A percentile compares a stretch with the other conserved stretches of the same genome.
phyloP scores from a whole-genome alignment of 2,113 vertebrate genomes.

The Benitochromis conjunctus region DNA sequence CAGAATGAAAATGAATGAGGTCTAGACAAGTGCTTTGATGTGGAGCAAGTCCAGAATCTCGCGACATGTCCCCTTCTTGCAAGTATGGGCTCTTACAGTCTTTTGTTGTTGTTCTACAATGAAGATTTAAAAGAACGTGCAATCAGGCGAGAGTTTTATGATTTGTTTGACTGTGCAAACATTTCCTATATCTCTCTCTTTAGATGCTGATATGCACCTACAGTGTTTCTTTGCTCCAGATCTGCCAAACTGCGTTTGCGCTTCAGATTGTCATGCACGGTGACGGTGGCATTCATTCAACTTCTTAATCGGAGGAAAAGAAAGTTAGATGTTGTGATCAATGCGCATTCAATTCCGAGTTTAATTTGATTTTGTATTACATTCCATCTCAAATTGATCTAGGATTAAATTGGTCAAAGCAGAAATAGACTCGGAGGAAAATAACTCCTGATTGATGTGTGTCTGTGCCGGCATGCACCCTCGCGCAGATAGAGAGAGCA shows the following conservation, averaged over 20 bases:
- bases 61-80: neutral
- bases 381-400: constrained; percentile 13
- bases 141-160: neutral
- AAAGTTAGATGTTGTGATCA: constrained; percentile 2
- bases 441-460: constrained; percentile 38
- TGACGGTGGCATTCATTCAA: neutral
- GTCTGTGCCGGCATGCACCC: neutral
- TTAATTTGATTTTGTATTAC: constrained; percentile 28
- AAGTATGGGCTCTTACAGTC: neutral
- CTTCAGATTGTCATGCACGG: neutral
- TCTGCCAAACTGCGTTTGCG: neutral
- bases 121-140: neutral
- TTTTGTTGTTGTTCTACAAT: neutral
- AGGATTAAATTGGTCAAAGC: constrained; percentile 24
- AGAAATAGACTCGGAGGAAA: constrained; percentile 41
- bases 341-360: constrained; percentile 21
- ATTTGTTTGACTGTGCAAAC: neutral
- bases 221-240: neutral
- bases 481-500: constrained; percentile 42
- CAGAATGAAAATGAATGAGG: neutral
- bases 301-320: neutral
- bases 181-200: neutral
- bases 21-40: neutral
- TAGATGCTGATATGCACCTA: neutral
- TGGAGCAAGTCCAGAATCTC: neutral